Evolutionary conservation across 1,140 invertebrate species (phyloP).

Genomic region (Diabrotica undecimpunctata): DNA sequence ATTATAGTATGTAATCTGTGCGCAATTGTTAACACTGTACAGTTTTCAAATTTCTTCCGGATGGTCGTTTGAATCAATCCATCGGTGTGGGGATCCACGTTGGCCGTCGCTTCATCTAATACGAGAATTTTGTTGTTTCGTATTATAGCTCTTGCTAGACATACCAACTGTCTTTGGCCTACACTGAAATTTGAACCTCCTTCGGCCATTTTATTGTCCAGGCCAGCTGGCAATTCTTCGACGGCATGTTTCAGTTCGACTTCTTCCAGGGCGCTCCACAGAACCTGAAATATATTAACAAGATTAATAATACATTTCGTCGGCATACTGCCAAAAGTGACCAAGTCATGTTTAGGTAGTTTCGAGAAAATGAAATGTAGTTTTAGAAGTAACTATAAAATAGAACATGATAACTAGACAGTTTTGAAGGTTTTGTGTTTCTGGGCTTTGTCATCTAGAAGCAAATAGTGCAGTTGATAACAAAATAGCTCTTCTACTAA

Average conservation of each 20-base stretch:
- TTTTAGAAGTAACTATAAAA: background rate
- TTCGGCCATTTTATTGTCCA: conserved; percentile 57
- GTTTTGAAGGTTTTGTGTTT: too few species aligned
- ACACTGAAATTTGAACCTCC: conserved; percentile 78
- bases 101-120: conserved; percentile 73
- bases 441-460: too few species aligned
- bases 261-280: conserved; percentile 52
- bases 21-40: conserved; percentile 77
- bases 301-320: conserved; percentile 43
- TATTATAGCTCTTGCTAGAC: conserved; percentile 74
- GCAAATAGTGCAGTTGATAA: too few species aligned
- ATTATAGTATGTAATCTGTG: conserved; percentile 75
- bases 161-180: conserved; percentile 77
- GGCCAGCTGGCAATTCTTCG: conserved; percentile 42
- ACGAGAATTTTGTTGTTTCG: conserved; percentile 72
- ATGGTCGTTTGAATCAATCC: conserved; percentile 68
- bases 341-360: too few species aligned
- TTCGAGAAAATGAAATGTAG: too few species aligned
- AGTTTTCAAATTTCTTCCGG: conserved; percentile 61
- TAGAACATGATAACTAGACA: background rate
- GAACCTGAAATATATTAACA: conserved; percentile 30
- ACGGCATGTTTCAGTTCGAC: conserved; percentile 52
- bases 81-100: conserved; percentile 59
- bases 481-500: too few species aligned
- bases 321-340: background rate